Conservation (phyloP, 2,113 vertebrate species). For the Camelus dromedarius region DNA sequence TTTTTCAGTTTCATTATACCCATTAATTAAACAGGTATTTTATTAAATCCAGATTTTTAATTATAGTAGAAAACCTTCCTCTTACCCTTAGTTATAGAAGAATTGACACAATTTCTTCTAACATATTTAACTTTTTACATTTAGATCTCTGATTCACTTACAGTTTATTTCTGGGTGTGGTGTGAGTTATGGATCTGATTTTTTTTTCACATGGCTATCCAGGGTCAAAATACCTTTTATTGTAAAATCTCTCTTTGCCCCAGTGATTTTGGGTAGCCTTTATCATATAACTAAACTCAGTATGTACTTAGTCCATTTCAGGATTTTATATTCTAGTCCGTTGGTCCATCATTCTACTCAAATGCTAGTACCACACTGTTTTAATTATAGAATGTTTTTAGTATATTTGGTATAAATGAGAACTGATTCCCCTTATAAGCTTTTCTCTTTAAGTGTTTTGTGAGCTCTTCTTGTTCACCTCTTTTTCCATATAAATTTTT, state of each 20-base stretch:
- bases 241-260: neutral
- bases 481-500: conserved; percentile 8
- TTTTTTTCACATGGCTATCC: conserved; percentile 7
- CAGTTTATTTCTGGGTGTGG: neutral
- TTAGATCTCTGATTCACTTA: neutral
- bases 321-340: neutral
- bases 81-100: neutral
- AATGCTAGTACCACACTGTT: neutral
- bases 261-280: conserved; percentile 38
- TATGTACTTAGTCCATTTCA: neutral
- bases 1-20: neutral
- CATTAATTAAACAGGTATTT: neutral
- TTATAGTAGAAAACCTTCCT: neutral
- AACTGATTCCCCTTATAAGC: neutral
- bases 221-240: neutral
- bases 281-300: neutral
- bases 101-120: conserved; percentile 13
- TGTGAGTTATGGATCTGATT: conserved; percentile 18
- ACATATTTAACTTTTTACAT: conserved; percentile 28
- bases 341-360: neutral
- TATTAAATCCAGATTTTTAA: neutral
- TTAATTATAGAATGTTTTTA: neutral
- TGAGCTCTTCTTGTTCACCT: neutral
- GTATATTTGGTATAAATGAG: conserved; percentile 37
- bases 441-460: neutral